Base-by-base conservation (phyloP, 2,113 vertebrate species). In the Phoxinus phoxinus region DNA sequence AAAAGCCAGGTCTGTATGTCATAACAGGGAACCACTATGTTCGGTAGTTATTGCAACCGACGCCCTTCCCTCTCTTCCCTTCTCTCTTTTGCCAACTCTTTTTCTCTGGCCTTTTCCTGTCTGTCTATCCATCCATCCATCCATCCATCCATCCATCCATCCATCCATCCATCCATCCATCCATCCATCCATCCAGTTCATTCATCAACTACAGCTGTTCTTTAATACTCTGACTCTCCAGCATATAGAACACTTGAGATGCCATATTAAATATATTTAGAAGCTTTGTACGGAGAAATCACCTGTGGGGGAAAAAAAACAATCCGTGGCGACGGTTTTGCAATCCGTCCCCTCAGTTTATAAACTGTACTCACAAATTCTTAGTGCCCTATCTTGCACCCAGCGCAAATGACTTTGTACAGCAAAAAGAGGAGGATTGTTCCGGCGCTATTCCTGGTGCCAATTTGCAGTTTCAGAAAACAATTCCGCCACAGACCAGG, bases 21-120 rank as follows among this genome's bases (percentile, higher is more conserved):
- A 75, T 91, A 90, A 95, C 94, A 94, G 93, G 91, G 87, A 74
- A 71, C 90, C 73, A 93, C 92, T 95, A 93, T 95, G 78, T 89
- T 90, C 81, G 84, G 81, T 84, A 74, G 88, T 92, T 93, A 92
- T 91, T 91, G 61, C 88, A 93, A 89, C 88, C 90, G 90, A 93
- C 92, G 88, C 93, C 92, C 93, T 91, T 91, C 89, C 84, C 75
- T 77, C 71, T 77, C 37, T 77, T 79, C 46, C 19, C 23, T 15
- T 77, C 74, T 56, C 35, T 51, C 44, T 74, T 51, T 58, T n/a
- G 27, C 69, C 32, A 44, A 48, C 78, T 25, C 85, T 61, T 85
- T 79, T 74, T 59, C 65, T 51, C 25, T 79, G 48, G 9, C 69
- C 41, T 61, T 85, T 78, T 75, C 65, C 76, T 53, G 46, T 53